Evolutionary conservation across 2,888 invertebrate genomes (phyloP).

Genomic region (Alloplasta piceator): DNA sequence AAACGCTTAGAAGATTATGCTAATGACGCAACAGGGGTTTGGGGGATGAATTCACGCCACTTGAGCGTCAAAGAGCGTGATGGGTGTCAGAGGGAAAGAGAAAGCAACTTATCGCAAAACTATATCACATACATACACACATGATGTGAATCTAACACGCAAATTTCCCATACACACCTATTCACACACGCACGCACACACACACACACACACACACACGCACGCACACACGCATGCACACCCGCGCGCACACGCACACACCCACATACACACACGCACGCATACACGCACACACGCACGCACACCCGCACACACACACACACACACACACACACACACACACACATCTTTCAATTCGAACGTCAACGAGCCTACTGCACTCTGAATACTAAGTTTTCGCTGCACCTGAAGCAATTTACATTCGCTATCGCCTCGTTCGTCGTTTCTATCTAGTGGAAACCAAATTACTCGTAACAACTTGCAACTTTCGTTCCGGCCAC

Average conservation of each 20-base stretch:
- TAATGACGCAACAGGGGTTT: conserved; percentile 46
- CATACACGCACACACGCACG: no score
- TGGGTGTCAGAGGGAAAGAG: conserved; percentile 53
- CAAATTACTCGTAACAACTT: conserved; percentile 57
- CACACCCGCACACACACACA: no score
- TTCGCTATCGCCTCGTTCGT: conserved; percentile 47
- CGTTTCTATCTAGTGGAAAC: conserved; percentile 49
- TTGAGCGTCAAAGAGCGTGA: conserved; percentile 55
- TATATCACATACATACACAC: conserved; percentile 8
- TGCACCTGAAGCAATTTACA: conserved; percentile 63
- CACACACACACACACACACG: no score
- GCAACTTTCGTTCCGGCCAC: conserved; percentile 48
- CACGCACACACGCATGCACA: no score
- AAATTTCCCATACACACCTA: conserved; percentile 3
- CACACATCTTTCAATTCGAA: conserved; percentile 26
- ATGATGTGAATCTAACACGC: conserved; percentile 23
- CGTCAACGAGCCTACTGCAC: conserved; percentile 40
- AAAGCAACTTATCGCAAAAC: conserved; percentile 48
- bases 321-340: no score
- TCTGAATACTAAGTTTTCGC: conserved; percentile 59
- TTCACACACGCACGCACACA: no score
- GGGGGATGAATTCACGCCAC: conserved; percentile 40
- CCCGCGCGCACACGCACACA: no score
- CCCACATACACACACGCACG: no score
- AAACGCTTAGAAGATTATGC: conserved; percentile 51